Percentiles rank a stretch among this genome's conserved stretches.
Conservation (phyloP, 2,113 vertebrate species). For the Ivindomyrus marchei region DNA sequence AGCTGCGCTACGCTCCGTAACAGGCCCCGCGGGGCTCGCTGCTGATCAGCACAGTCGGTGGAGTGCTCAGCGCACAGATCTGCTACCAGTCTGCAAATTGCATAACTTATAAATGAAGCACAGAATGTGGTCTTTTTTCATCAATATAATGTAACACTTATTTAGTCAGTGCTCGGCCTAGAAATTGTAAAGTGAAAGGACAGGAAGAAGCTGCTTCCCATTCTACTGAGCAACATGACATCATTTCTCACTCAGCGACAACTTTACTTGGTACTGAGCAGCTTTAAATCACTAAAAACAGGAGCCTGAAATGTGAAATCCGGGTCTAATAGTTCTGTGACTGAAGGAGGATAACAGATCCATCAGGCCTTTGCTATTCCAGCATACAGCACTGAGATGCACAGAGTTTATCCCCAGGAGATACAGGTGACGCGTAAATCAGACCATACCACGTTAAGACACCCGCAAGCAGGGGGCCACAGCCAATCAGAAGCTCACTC, state of each 20-base stretch:
- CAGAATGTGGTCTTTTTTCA: background rate
- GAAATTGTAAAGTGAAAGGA: background rate
- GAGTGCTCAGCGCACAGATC: background rate
- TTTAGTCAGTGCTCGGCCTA: background rate
- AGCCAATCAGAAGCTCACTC: background rate
- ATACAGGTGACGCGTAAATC: slow-evolving; percentile 24
- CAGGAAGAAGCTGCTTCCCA: background rate
- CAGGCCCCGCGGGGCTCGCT: background rate
- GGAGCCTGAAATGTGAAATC: background rate
- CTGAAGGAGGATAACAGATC: background rate
- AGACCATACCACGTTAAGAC: background rate
- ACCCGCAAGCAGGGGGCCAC: background rate
- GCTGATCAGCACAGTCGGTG: background rate
- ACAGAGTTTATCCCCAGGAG: slow-evolving; percentile 5
- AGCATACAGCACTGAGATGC: background rate
- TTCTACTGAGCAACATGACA: background rate
- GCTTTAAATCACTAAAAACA: background rate
- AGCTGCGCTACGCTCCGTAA: background rate
- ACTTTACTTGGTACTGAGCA: background rate
- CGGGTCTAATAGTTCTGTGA: background rate
- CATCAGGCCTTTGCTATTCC: background rate
- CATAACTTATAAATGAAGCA: background rate
- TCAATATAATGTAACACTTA: background rate
- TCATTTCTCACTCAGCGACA: background rate
- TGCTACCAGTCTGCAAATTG: background rate